Evolutionary conservation across 2,113 vertebrate species (phyloP).

Genomic region (Fregata magnificens): DNA sequence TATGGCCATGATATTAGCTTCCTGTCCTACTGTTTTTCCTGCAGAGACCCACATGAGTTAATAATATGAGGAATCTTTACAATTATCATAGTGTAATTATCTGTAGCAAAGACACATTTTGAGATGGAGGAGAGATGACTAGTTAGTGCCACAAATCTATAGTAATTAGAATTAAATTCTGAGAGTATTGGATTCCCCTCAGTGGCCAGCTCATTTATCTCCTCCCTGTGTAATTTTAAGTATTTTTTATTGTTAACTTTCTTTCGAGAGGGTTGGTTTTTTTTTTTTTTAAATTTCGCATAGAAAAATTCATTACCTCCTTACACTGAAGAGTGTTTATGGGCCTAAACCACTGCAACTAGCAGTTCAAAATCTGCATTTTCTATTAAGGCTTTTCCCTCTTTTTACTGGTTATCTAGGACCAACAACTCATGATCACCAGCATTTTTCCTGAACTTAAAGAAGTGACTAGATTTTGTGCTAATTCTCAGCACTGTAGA

Average conservation of each 20-base stretch:
- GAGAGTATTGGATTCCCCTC: slow-evolving; percentile 1
- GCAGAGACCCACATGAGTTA: not conserved
- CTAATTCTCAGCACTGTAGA: not conserved
- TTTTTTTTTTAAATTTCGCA: not conserved
- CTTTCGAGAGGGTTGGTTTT: not conserved
- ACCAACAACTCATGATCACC: not conserved
- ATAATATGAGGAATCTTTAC: not conserved
- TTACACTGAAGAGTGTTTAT: not conserved
- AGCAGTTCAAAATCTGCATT: not conserved
- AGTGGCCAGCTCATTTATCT: not conserved
- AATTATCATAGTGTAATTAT: slow-evolving; percentile 41
- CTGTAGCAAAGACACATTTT: slow-evolving; percentile 7
- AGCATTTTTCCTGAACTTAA: not conserved
- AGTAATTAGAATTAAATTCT: slow-evolving; percentile 13
- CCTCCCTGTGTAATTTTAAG: not conserved
- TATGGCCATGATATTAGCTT: not conserved
- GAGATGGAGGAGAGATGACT: not conserved
- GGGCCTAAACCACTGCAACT: not conserved
- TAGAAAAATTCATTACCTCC: not conserved
- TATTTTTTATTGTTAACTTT: not conserved
- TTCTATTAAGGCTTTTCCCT: not conserved
- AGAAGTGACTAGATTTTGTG: not conserved
- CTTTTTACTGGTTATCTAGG: not conserved
- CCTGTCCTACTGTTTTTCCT: not conserved
- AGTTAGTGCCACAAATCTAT: slow-evolving; percentile 16